Base-by-base conservation (phyloP, 2,113 vertebrate species). In the Podarcis muralis region DNA sequence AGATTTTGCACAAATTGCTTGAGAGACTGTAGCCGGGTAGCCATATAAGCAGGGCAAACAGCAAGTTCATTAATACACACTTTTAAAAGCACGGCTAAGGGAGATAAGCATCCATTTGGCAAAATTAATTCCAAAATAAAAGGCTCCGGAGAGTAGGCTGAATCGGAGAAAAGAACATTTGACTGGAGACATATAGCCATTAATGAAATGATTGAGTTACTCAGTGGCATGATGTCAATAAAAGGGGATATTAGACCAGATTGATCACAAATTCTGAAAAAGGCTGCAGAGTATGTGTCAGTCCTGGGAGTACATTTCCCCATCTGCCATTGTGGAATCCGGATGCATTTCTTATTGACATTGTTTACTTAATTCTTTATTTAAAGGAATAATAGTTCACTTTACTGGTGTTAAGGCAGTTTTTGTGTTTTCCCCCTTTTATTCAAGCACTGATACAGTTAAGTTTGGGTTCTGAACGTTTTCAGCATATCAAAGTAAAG, bases 251-350 rank as follows among this genome's bases (percentile, higher is more conserved):
- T 69, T 88, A 57, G 0, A 68, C 30, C 48, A 81, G 18, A 88
- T 7, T 0, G 5, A 90, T 40, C 12, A 25, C 25, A 40, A 79
- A 85, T 85, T 81, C 79, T 25, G 13, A 1, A 1, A 62, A 72
- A 57, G 0, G 2, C 2, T 87, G 43, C 20, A 37, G 88, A 90
- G 77, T 40, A 16, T 53, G 23, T 37, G 1, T 18, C 48, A 16
- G 9, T 30, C 15, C 76, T 74, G 1, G 11, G 53, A 83, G 66
- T 32, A 2, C 32, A 35, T 8, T 43, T 8, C 20, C 4, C 72
- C 0, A 0, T 11, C 1, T 43, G 71, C 76, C 2, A 0, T 27
- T 66, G 35, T 0, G 0, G 71, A 40, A 90, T 0, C 5, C 2
- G 0, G 0, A 11, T 40, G 27, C 6, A 53, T 16, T 40, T 65